Base-by-base conservation (phyloP, 1,140 invertebrate species). In the Hydropsyche tenuis region DNA sequence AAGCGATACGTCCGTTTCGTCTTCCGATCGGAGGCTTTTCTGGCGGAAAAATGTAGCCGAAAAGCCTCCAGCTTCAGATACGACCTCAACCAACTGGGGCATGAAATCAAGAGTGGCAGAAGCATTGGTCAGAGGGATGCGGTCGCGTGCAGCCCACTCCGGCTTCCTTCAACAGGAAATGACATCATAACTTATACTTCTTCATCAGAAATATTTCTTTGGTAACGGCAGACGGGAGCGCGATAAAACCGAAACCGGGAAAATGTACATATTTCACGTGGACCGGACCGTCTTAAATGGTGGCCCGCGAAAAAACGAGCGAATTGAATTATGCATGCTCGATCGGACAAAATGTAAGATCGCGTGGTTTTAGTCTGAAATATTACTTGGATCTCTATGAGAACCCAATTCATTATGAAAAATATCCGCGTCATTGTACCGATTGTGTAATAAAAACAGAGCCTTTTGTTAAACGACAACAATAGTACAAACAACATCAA, bases 111-210 rank as follows among this genome's bases (percentile, higher is more conserved):
- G 45, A 70, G 68, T 56, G 68, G 48, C 68, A 56, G 68, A 37
- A 22, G 48, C 68, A 70, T 70, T 56, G 51, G 68, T 70, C 68
- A 70, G 51, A 18, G 25, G 68, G 68, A 70, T 56, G 51, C 30
- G 68, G 68, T 70, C 68, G 68, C 48, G 68, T 70, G 68, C 48
- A 56, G 27, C 48, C 56, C 56, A 48, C n/a, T n/a, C n/a, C n/a
- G n/a, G n/a, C 68, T 70, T 70, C 68, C 68, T 70, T 70, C 48
- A 42, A 37, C 68, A 56, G 68, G 68, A 70, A 70, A 70, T 70
- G 68, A 70, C 68, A 46, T 46, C 68, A 70, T 70, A 70, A 70
- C 20, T 70, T 70, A 70, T 56, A 53, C 68, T 70, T 70, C 68
- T 56, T 51, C 68, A 70, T 68, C 65, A 48, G 43, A 51, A 68